A percentile compares a stretch with the other conserved stretches of the same genome.
Conservation (phyloP, 2,888 invertebrate species). For the Aspidiotus destructor region DNA sequence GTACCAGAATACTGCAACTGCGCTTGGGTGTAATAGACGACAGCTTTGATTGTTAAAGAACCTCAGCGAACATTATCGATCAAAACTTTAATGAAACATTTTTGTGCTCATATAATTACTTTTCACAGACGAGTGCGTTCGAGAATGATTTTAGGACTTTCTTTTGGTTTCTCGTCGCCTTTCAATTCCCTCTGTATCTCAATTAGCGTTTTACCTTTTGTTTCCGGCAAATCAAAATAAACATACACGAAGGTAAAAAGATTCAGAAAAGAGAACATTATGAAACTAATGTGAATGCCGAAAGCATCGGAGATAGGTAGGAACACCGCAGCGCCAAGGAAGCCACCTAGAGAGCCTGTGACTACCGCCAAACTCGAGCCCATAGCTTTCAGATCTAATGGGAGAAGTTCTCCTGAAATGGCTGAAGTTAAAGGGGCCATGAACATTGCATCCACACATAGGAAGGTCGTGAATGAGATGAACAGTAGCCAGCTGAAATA, state of each 20-base stretch:
- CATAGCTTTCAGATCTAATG: constrained; percentile 7
- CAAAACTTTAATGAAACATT: no score
- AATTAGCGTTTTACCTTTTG: constrained; percentile 17
- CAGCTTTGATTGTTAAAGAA: no score
- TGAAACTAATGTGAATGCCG: constrained; percentile 17
- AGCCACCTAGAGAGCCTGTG: background rate
- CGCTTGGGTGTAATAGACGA: no score
- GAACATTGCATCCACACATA: background rate
- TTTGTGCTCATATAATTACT: no score
- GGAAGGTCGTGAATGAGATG: background rate
- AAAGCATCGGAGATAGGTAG: background rate
- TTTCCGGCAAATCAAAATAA: constrained; percentile 18
- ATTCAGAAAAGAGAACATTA: background rate
- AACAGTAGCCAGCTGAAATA: background rate
- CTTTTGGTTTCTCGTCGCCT: background rate
- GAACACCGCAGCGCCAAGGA: constrained; percentile 9
- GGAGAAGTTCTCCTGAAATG: constrained; percentile 16
- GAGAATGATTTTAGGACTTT: no score
- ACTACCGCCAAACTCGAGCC: constrained; percentile 9
- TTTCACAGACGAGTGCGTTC: no score
- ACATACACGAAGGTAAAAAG: constrained; percentile 10
- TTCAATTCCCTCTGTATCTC: constrained; percentile 18
- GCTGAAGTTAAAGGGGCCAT: background rate
- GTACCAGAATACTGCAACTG: no score
- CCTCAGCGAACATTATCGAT: no score